phyloP scores from a whole-genome alignment of 2,797 vertebrate species.

The Coregonus suidteri region DNA sequence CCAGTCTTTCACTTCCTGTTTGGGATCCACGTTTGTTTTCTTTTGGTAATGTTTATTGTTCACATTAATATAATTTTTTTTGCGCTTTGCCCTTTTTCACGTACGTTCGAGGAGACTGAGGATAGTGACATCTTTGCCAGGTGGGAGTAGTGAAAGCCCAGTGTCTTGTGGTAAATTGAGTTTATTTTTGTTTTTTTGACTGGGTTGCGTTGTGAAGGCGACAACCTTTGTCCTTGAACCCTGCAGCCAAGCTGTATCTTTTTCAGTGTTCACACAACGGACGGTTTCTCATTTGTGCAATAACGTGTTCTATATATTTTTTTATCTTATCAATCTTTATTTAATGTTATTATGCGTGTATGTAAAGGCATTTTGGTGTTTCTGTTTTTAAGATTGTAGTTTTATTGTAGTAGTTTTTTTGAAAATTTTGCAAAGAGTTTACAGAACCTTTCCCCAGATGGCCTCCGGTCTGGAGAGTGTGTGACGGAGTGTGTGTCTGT shows the following conservation, averaged over 20 bases:
- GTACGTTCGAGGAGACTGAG: constrained; percentile 18
- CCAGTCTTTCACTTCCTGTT: constrained; percentile 74
- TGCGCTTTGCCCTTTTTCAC: constrained; percentile 9
- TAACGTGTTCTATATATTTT: constrained; percentile 73
- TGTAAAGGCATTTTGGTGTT: constrained; percentile 75
- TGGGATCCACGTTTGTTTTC: constrained; percentile 54
- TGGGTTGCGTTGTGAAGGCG: background rate
- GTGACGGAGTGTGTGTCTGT: constrained; percentile 13
- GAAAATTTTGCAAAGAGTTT: constrained; percentile 79
- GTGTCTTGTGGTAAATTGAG: background rate
- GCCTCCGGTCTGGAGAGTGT: constrained; percentile 67
- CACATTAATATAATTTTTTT: background rate
- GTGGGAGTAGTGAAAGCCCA: constrained; percentile 23
- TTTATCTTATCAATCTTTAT: constrained; percentile 80
- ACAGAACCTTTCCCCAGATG: constrained; percentile 83
- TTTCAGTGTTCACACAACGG: constrained; percentile 77
- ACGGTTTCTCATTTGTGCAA: constrained; percentile 90
- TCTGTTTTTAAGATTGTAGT: constrained; percentile 75
- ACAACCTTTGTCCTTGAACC: constrained; percentile 47
- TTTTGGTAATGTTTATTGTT: constrained; percentile 34
- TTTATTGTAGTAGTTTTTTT: constrained; percentile 84
- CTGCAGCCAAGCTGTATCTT: constrained; percentile 68
- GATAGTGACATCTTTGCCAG: constrained; percentile 23
- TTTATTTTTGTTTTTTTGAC: constrained; percentile 34
- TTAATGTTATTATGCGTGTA: constrained; percentile 76